Percentiles rank a stretch among this genome's conserved stretches.
These are phyloP conservation scores for Cheumatopsyche charites DNA, from an alignment of 1,140 invertebrate genomes.

Conservation along the genomic window DNA sequence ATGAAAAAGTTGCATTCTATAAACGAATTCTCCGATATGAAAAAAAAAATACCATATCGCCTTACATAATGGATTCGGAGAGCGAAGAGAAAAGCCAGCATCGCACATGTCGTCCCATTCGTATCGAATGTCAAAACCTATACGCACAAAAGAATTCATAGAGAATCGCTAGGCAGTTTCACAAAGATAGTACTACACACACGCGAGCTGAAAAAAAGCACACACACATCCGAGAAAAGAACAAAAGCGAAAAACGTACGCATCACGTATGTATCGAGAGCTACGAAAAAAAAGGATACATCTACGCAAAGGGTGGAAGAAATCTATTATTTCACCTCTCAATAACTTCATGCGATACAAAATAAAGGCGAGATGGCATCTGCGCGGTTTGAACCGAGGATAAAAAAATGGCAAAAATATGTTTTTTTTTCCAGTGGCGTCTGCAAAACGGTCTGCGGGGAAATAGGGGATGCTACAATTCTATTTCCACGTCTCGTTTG, in stretches of 20 bases:
- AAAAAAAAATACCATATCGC: background rate
- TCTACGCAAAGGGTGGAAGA: background rate
- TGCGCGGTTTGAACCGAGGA: background rate
- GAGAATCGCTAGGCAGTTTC: background rate
- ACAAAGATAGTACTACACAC: no score
- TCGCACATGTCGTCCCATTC: no score
- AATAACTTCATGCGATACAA: conserved; percentile 29
- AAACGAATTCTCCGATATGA: no score
- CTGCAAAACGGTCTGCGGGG: conserved; percentile 23
- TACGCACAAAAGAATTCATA: conserved; percentile 14
- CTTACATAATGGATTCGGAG: conserved; percentile 3
- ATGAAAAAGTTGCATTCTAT: no score
- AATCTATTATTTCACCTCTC: conserved; percentile 37
- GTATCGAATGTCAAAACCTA: conserved; percentile 12
- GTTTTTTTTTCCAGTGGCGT: no score
- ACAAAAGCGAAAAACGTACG: background rate
- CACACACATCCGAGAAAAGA: no score
- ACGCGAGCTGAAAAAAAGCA: no score
- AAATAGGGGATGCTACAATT: conserved; percentile 2
- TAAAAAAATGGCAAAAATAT: conserved; percentile 8
- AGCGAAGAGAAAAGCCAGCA: no score
- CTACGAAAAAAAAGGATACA: background rate
- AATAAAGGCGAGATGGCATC: conserved; percentile 29
- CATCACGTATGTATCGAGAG: background rate
- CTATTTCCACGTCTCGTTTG: conserved; percentile 20